Evolutionary conservation across 2,797 vertebrate genomes (phyloP), one percentile per base, ranked within the genome.

Genomic region (Rhynchonycteris naso): DNA sequence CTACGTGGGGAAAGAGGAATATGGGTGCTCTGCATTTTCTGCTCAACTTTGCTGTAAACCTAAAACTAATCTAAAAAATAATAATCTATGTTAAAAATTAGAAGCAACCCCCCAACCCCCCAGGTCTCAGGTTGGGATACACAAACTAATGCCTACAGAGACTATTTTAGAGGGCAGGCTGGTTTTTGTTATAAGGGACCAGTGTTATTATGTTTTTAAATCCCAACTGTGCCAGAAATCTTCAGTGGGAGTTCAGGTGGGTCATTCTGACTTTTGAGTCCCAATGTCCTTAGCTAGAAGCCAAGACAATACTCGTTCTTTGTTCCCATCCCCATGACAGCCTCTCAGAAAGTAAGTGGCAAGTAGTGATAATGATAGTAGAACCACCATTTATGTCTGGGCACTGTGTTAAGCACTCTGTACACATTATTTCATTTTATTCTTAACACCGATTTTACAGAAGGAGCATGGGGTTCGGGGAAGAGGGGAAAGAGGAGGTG

Each of bases 1-100:
- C 16, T 28, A 1, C 9, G 2, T 21, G 0, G 7, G 58, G 30
- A 10, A 22, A 16, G 12, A 47, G 61, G 5, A 21, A 7, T 4
- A 9, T 5, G 26, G 18, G 38, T 30, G 52, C 5, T 7, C 63
- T 54, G 21, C 75, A 7, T n/a, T 59, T 88, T 69, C 78, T 63
- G 79, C 54, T 75, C 54, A 63, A 0, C 35, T 75, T 85, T 89
- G 15, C n/a, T 89, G 22, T 89, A 61, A 75, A 59, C 56, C 16
- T 35, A 82, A 66, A 76, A 59, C 19, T 65, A 7, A 58, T 81
- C 56, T 71, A 19, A 88, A 74, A 71, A 84, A 14, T 21, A 83
- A 38, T 76, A 89, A 33, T 79, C 5, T 33, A n/a, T 35, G 59
- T 78, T 74, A 18, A 38, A 61, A 69, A 69, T 24, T 18, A 16